Evolutionary conservation across 2,797 vertebrate genomes (phyloP).

Genomic region (Tympanoctomys barrerae): DNA sequence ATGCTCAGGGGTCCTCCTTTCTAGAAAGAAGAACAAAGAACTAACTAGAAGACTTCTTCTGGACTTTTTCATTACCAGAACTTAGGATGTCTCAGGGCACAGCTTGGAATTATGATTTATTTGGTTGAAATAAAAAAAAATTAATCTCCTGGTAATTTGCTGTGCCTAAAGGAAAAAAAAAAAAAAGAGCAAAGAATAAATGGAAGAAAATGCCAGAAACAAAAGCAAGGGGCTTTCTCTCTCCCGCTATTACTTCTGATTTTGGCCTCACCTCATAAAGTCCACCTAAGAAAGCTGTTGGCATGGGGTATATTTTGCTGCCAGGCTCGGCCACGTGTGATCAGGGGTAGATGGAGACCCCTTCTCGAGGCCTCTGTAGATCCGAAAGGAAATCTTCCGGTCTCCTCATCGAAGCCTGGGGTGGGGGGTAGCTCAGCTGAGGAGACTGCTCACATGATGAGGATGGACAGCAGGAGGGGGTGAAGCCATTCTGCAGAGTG

Average conservation of each 20-base stretch:
- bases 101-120: constrained; percentile 7
- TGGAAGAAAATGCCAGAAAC: neutral
- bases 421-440: constrained; percentile 10
- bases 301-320: constrained; percentile 15
- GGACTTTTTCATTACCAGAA: constrained; percentile 1
- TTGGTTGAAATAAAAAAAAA: neutral
- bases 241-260: constrained; percentile 25
- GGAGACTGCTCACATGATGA: constrained; percentile 51
- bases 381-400: constrained; percentile 66
- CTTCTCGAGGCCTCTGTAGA: constrained; percentile 46
- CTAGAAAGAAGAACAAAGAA: neutral
- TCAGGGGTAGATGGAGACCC: neutral
- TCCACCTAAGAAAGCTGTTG: constrained; percentile 35
- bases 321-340: constrained; percentile 18
- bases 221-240: constrained; percentile 7
- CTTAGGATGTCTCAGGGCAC: constrained; percentile 12
- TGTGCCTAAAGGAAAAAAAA: neutral
- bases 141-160: neutral
- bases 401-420: constrained; percentile 37
- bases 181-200: neutral
- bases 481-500: constrained; percentile 10
- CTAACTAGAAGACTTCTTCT: neutral
- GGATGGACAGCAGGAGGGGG: constrained; percentile 50
- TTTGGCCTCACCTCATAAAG: constrained; percentile 31
- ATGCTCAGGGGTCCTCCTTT: neutral